Evolutionary conservation across 2,888 invertebrate genomes (phyloP), one percentile per base, ranked within the genome.

Genomic region (Catocala fraxini): DNA sequence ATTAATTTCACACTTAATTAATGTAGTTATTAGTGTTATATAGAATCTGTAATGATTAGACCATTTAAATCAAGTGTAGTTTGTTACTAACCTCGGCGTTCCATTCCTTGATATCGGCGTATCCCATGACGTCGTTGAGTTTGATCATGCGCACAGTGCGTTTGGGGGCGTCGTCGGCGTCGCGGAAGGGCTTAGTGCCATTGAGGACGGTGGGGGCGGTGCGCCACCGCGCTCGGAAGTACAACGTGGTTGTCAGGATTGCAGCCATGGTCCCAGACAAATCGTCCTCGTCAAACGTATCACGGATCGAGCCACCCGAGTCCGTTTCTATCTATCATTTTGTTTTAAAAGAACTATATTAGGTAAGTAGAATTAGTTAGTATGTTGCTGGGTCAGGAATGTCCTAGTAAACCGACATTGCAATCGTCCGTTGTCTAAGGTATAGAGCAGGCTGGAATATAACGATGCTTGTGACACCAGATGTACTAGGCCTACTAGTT

Each of bases 191-290:
- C 52, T 77, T 75, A 5, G 90, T 86, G 13, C 88, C 92, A 67
- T 94, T 93, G 25, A 94, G 88, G 48, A 94, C 86, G 1, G 93
- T 94, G 52, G 94, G 93, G 59, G 92, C 84, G 61, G 90, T 80
- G 1, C 91, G 89, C 94, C 94, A 94, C 11, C 85, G 83, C 42
- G 84, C 88, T 39, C 94, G 91, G 59, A 92, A 33, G 71, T 94
- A 93, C 63, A 92, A 11, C 4, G 89, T 92, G 9, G 77, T 87
- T 25, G 91, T 63, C 10, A 90, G 73, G 5, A 88, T 83, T 0
- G 88, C 88, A 48, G 86, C 82, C 2, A 88, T 81, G 13, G 85
- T 86, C 0, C 76, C 79, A 0, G 85, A 73, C 10, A 94, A 63
- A 61, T 94, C 94, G 0, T 87, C 88, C 47, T 90, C 89, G 1